Conservation (phyloP, 2,797 vertebrate species). For the Malurus splendens region DNA sequence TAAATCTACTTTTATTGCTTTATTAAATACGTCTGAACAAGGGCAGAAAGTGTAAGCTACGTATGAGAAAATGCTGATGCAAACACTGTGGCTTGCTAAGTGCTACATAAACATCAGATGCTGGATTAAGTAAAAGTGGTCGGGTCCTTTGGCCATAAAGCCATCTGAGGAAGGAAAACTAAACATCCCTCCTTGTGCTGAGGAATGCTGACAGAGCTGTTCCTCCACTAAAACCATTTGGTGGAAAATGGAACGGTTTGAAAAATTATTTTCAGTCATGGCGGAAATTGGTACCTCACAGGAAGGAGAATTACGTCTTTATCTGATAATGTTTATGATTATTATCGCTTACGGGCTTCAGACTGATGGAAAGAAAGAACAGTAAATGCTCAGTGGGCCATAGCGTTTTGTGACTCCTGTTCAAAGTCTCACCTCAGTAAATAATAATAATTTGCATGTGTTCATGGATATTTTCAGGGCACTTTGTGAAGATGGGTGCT, state of each 20-base stretch:
- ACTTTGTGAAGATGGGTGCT: neutral
- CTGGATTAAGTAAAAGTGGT: constrained; percentile 31
- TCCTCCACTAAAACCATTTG: neutral
- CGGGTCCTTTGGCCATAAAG: constrained; percentile 9
- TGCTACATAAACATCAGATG: constrained; percentile 19
- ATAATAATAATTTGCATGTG: neutral
- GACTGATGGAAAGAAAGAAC: neutral
- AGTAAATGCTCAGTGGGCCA: neutral
- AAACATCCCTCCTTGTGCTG: neutral
- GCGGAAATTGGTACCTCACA: neutral
- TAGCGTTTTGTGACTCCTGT: neutral
- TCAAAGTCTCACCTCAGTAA: neutral
- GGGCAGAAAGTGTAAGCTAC: constrained; percentile 3
- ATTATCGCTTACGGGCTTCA: neutral
- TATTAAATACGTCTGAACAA: constrained; percentile 18
- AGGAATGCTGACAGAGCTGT: neutral
- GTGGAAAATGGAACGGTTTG: neutral
- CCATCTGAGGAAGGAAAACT: neutral
- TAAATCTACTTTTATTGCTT: constrained; percentile 43
- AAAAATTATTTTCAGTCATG: neutral
- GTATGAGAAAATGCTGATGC: constrained; percentile 27
- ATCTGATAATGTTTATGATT: neutral
- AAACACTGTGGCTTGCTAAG: constrained; percentile 31
- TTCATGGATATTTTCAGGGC: neutral
- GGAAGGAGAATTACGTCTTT: neutral